A percentile compares a stretch with the other conserved stretches of the same genome.
Evolutionary conservation across 2,888 invertebrate species (phyloP).

Genomic region (Heliconius cydno): DNA sequence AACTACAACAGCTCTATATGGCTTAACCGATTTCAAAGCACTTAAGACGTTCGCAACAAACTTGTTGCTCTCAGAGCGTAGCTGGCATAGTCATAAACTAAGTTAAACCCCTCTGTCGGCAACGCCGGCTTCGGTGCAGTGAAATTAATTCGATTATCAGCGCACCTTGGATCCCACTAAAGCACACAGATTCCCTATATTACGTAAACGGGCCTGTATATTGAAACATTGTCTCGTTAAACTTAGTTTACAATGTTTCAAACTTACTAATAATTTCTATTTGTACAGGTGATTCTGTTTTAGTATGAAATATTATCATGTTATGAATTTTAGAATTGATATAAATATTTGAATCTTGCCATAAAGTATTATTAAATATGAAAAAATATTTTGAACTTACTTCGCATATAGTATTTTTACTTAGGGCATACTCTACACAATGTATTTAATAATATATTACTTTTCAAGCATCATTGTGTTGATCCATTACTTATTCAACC

Average conservation of each 20-base stretch:
- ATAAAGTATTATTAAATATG: neutral
- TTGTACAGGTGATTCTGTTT: neutral
- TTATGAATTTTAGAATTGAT: neutral
- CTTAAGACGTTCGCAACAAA: conserved; percentile 78
- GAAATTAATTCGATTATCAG: conserved; percentile 81
- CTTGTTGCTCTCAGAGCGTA: conserved; percentile 80
- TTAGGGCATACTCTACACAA: neutral
- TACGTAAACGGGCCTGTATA: conserved; percentile 58
- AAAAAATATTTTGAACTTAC: too few relatives aligned
- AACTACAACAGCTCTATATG: conserved; percentile 62
- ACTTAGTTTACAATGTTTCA: conserved; percentile 24
- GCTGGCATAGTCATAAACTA: conserved; percentile 79
- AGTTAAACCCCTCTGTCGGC: conserved; percentile 76
- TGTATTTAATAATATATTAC: neutral
- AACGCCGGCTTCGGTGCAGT: conserved; percentile 73
- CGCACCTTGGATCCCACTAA: conserved; percentile 76
- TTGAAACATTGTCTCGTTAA: conserved; percentile 54
- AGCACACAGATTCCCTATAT: conserved; percentile 73
- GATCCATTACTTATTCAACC: neutral
- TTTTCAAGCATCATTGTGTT: neutral
- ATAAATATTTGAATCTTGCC: neutral
- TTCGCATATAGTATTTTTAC: neutral
- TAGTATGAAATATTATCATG: too few relatives aligned
- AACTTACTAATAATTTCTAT: conserved; percentile 11
- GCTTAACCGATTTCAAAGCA: conserved; percentile 76